A percentile compares a stretch with the other conserved stretches of the same genome.
Conservation (phyloP, 2,888 invertebrate genomes). For the Chymomyza amoena region DNA sequence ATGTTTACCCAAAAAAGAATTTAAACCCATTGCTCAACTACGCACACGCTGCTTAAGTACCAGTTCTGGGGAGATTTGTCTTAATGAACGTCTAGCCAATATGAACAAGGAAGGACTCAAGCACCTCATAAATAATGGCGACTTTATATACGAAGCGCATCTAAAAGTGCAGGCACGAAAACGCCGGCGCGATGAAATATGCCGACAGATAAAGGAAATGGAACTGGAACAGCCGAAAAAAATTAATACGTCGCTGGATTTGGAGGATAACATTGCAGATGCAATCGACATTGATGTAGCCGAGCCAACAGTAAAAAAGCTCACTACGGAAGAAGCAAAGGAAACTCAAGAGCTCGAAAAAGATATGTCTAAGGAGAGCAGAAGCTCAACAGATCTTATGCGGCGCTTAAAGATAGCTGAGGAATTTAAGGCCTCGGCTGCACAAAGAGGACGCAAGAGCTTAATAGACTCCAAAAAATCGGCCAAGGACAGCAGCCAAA, state of each 20-base stretch:
- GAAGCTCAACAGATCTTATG: constrained; percentile 42
- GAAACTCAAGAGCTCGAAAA: not conserved
- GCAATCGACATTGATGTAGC: constrained; percentile 64
- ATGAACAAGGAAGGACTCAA: constrained; percentile 76
- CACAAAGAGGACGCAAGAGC: not conserved
- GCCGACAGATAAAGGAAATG: constrained; percentile 72
- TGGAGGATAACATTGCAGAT: constrained; percentile 76
- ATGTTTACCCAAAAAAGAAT: not conserved
- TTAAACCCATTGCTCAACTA: not conserved
- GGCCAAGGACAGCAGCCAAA: not conserved
- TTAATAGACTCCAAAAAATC: no score
- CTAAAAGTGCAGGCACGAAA: constrained; percentile 74
- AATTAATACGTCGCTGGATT: constrained; percentile 44
- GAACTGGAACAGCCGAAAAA: constrained; percentile 63
- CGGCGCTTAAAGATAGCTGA: constrained; percentile 52
- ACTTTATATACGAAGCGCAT: constrained; percentile 76
- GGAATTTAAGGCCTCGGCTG: constrained; percentile 35
- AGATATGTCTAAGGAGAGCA: constrained; percentile 19
- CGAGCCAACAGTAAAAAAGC: constrained; percentile 9
- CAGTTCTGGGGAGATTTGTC: constrained; percentile 44
- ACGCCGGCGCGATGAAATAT: constrained; percentile 73
- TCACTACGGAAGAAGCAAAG: not conserved
- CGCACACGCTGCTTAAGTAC: constrained; percentile 55
- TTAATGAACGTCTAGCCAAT: constrained; percentile 70
- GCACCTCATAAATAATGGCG: constrained; percentile 76